Percentiles rank a stretch among this genome's conserved stretches.
These are phyloP conservation scores for Halcyon senegalensis DNA, from an alignment of 2,113 vertebrate species.

Conservation along the genomic window DNA sequence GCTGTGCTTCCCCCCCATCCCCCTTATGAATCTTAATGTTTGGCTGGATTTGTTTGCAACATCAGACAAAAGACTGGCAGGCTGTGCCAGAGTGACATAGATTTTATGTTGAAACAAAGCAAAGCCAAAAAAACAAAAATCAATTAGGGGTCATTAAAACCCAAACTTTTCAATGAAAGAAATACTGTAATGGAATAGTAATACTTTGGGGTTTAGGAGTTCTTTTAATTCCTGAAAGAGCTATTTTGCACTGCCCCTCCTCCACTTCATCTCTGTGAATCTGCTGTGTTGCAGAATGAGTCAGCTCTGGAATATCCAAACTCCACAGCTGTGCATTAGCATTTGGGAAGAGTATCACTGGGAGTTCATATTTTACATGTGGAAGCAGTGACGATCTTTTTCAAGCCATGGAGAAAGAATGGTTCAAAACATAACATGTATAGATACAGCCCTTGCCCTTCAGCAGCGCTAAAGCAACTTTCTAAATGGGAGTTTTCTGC, in stretches of 20 bases:
- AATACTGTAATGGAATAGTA: conserved; percentile 30
- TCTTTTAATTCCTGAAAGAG: conserved; percentile 44
- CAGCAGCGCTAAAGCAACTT: not conserved
- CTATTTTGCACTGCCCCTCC: conserved; percentile 40
- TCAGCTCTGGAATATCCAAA: conserved; percentile 60
- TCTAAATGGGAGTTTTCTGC: not conserved
- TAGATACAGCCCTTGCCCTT: not conserved
- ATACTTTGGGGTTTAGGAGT: conserved; percentile 28
- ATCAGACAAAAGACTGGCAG: conserved; percentile 69
- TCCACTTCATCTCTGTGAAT: conserved; percentile 8
- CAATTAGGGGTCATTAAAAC: conserved; percentile 42
- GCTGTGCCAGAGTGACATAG: conserved; percentile 38
- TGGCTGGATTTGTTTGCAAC: conserved; percentile 72
- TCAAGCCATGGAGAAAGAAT: not conserved
- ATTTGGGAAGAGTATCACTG: conserved; percentile 34
- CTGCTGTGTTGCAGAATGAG: conserved; percentile 57
- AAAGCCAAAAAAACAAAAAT: conserved; percentile 24
- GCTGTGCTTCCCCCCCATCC: conserved; percentile 39
- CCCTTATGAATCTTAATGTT: conserved; percentile 66
- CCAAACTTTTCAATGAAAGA: conserved; percentile 55
- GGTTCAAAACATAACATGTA: not conserved
- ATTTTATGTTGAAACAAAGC: conserved; percentile 63
- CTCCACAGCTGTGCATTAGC: conserved; percentile 66
- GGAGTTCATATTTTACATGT: conserved; percentile 21
- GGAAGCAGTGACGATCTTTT: not conserved